Percentiles rank a stretch among this genome's conserved stretches.
These are phyloP conservation scores for Holacanthus passer DNA, from an alignment of 2,113 vertebrate species.

Conservation along the genomic window DNA sequence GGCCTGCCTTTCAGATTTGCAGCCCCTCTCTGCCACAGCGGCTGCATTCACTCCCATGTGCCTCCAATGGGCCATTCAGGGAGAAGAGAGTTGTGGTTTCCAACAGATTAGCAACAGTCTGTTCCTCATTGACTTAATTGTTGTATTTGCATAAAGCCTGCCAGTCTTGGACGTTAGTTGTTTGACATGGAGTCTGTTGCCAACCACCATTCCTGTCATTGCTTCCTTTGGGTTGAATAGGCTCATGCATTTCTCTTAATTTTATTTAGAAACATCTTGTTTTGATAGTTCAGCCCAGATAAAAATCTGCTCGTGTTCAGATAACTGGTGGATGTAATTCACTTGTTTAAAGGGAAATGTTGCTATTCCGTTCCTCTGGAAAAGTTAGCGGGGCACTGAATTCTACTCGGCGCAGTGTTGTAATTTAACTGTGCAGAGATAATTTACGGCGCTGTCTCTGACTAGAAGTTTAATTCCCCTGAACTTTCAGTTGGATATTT, in stretches of 20 bases:
- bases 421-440: conserved; percentile 68
- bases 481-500: conserved; percentile 77
- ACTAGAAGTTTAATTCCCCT: conserved; percentile 69
- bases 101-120: conserved; percentile 82
- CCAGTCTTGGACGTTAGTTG: conserved; percentile 69
- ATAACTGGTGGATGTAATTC: conserved; percentile 58
- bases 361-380: conserved; percentile 52
- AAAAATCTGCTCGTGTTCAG: conserved; percentile 52
- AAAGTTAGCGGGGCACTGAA: conserved; percentile 48
- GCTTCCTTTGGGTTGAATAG: conserved; percentile 52
- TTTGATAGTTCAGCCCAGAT: conserved; percentile 53
- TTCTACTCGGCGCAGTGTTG: conserved; percentile 35
- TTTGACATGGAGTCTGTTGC: conserved; percentile 69
- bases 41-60: conserved; percentile 61
- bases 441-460: conserved; percentile 72
- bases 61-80: conserved; percentile 69
- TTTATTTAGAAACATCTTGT: conserved; percentile 64
- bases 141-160: conserved; percentile 82
- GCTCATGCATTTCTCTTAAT: conserved; percentile 45
- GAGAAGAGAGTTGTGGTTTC: conserved; percentile 76
- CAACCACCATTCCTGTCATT: conserved; percentile 59
- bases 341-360: conserved; percentile 60
- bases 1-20: conserved; percentile 59
- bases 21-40: conserved; percentile 54
- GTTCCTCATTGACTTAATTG: conserved; percentile 79